Conservation (phyloP, 2,113 vertebrate genomes). For the Saccopteryx leptura region DNA sequence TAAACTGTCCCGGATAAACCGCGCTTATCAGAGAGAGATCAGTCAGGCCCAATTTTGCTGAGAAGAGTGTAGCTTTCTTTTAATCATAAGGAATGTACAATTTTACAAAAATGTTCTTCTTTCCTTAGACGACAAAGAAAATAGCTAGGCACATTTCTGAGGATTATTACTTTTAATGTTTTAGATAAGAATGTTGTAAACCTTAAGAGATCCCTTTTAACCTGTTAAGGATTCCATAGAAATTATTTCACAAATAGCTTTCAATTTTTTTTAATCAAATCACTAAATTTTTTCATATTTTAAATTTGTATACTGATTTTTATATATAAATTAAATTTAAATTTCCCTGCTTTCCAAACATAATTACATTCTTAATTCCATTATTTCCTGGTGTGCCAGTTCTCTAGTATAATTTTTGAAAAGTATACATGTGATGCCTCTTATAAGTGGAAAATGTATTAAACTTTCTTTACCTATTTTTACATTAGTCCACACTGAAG, state of each 20-base stretch:
- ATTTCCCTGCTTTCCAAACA: conserved; percentile 22
- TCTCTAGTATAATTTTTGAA: conserved; percentile 8
- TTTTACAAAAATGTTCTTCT: conserved; percentile 32
- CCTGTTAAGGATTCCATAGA: not conserved
- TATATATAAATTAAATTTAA: not conserved
- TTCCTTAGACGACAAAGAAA: not conserved
- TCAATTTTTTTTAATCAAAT: conserved; percentile 21
- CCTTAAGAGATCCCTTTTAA: not conserved
- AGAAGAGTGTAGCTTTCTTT: conserved; percentile 13
- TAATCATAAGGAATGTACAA: not conserved
- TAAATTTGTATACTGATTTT: not conserved
- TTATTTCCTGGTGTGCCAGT: not conserved
- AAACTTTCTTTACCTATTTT: conserved; percentile 18
- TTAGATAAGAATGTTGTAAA: not conserved
- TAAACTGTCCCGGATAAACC: conserved; percentile 40
- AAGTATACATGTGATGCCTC: not conserved
- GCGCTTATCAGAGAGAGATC: not conserved
- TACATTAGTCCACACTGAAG: not conserved
- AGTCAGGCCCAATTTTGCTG: conserved; percentile 2
- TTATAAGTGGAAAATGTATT: not conserved
- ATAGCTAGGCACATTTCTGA: conserved; percentile 8
- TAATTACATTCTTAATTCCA: not conserved
- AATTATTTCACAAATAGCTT: conserved; percentile 1
- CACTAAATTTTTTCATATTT: not conserved
- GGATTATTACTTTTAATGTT: not conserved